Evolutionary conservation across 1,140 invertebrate species (phyloP).

Genomic region (Euwallacea fornicatus): DNA sequence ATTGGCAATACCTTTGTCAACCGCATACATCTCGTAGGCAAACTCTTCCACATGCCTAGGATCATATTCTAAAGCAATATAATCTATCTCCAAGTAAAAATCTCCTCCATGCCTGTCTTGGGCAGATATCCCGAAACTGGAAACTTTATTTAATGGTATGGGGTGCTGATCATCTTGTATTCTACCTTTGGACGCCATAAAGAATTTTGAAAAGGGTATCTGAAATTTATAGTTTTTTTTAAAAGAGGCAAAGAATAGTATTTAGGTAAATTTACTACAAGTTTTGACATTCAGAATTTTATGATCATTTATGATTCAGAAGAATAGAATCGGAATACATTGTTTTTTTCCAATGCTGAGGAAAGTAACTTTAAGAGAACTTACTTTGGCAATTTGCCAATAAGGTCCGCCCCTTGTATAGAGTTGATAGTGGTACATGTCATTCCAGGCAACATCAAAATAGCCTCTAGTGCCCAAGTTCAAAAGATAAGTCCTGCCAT

Average conservation of each 20-base stretch:
- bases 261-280: not conserved
- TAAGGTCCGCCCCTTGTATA: slow-evolving; percentile 95
- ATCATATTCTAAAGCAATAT: slow-evolving; percentile 82
- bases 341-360: too few relatives aligned
- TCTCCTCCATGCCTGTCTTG: slow-evolving; percentile 77
- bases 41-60: slow-evolving; percentile 74
- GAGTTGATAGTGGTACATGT: slow-evolving; percentile 79
- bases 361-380: too few relatives aligned
- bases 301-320: too few relatives aligned
- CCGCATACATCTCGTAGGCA: slow-evolving; percentile 89
- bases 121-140: slow-evolving; percentile 78
- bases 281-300: not conserved
- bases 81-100: slow-evolving; percentile 92
- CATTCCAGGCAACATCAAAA: slow-evolving; percentile 82
- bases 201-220: slow-evolving; percentile 96
- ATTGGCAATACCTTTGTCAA: slow-evolving; percentile 65
- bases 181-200: slow-evolving; percentile 78
- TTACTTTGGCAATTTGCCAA: slow-evolving; percentile 86
- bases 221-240: slow-evolving; percentile 54
- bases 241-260: too few relatives aligned
- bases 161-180: slow-evolving; percentile 79
- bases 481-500: slow-evolving; percentile 85
- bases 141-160: slow-evolving; percentile 63
- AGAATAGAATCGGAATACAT: too few relatives aligned
- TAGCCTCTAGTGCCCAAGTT: slow-evolving; percentile 71